Conservation (phyloP, 2,888 invertebrate species). For the Aricia artaxerxes region DNA sequence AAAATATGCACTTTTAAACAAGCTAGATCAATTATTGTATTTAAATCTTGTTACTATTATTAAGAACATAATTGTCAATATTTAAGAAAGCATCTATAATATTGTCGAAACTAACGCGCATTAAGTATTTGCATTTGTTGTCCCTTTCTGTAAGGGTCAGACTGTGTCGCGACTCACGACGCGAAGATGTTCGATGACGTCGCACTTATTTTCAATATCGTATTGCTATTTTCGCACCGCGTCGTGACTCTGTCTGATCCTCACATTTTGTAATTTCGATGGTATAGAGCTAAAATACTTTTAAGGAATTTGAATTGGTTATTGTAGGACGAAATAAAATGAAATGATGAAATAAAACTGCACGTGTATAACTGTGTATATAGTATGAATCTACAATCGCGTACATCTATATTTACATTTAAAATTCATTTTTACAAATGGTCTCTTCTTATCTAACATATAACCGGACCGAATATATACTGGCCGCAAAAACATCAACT, state of each 20-base stretch:
- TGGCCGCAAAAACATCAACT: neutral
- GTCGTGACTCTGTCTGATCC: too few relatives aligned
- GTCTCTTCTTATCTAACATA: conserved; percentile 40
- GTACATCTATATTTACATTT: conserved; percentile 38
- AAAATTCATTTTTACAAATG: conserved; percentile 44
- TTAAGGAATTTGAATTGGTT: neutral
- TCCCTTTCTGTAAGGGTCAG: too few relatives aligned
- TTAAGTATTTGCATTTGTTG: too few relatives aligned
- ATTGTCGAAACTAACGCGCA: too few relatives aligned
- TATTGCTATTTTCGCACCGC: too few relatives aligned
- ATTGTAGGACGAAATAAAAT: neutral
- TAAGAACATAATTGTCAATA: neutral
- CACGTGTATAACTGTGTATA: conserved; percentile 47
- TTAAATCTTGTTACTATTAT: neutral
- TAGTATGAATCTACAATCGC: conserved; percentile 46
- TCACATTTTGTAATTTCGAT: too few relatives aligned
- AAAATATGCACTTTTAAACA: neutral
- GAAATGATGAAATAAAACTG: conserved; percentile 40
- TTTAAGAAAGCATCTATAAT: too few relatives aligned
- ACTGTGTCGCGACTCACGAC: too few relatives aligned
- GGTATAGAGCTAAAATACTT: too few relatives aligned
- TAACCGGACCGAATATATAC: neutral
- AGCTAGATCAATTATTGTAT: conserved; percentile 2
- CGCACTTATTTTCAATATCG: too few relatives aligned
- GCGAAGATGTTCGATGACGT: too few relatives aligned